These are phyloP conservation scores for Crotalus horridus DNA, from an alignment of 2,113 vertebrate species.

Conservation along the genomic window DNA sequence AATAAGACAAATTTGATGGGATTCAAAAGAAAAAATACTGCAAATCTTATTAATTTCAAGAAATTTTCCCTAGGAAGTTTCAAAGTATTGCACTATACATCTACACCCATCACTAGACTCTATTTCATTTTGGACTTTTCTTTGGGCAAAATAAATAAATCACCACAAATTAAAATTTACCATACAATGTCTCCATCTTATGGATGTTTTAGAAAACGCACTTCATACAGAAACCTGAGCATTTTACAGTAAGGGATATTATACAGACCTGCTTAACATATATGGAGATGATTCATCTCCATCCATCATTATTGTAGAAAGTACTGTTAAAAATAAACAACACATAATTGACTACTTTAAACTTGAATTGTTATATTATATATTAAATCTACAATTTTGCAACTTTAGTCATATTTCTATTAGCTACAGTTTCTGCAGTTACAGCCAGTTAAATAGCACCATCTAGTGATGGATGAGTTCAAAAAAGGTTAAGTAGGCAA, in stretches of 20 bases:
- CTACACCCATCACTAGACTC: not conserved
- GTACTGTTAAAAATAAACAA: not conserved
- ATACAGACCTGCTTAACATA: not conserved
- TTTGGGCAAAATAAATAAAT: conserved; percentile 14
- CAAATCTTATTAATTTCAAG: not conserved
- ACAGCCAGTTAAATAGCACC: not conserved
- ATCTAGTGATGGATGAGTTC: not conserved
- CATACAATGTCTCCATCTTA: conserved; percentile 58
- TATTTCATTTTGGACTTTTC: not conserved
- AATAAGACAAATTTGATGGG: not conserved
- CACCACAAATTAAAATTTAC: conserved; percentile 21
- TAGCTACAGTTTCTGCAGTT: not conserved
- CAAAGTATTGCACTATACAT: not conserved
- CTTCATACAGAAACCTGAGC: not conserved
- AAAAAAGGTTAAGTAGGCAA: not conserved
- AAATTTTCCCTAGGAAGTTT: not conserved
- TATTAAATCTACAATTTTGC: not conserved
- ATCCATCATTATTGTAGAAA: not conserved
- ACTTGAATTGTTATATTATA: not conserved
- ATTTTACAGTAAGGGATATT: not conserved
- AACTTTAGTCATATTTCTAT: not conserved
- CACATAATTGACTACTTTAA: not conserved
- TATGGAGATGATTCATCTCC: not conserved
- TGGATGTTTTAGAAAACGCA: conserved; percentile 35
- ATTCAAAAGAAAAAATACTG: not conserved